A percentile compares a stretch with the other conserved stretches of the same genome.
Evolutionary conservation across 1,140 invertebrate genomes (phyloP).

Genomic region (Dendrolimus punctatus): DNA sequence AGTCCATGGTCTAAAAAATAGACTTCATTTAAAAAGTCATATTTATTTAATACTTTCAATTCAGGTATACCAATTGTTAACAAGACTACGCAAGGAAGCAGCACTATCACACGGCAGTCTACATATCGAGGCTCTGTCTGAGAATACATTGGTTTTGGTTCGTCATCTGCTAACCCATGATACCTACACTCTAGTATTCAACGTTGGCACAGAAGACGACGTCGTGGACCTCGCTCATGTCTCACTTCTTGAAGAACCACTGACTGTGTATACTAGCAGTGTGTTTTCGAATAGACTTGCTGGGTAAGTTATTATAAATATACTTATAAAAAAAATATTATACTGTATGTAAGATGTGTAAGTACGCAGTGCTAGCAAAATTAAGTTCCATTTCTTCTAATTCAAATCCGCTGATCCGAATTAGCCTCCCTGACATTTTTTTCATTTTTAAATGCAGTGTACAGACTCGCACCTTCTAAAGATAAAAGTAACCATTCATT

Average conservation of each 20-base stretch:
- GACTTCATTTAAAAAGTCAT: too few species aligned
- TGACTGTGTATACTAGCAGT: conserved; percentile 47
- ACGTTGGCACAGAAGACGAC: conserved; percentile 41
- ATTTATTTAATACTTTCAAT: not conserved
- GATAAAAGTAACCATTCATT: too few species aligned
- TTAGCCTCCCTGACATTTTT: too few species aligned
- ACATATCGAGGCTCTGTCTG: conserved; percentile 43
- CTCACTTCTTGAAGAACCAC: conserved; percentile 30
- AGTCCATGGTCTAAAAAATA: too few species aligned
- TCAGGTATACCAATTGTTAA: conserved; percentile 47
- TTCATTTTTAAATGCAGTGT: too few species aligned
- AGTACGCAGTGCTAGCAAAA: too few species aligned
- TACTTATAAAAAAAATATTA: not conserved
- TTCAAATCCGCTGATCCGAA: too few species aligned
- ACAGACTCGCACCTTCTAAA: too few species aligned
- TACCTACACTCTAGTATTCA: conserved; percentile 52
- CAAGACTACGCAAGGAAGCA: conserved; percentile 35
- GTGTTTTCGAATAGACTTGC: conserved; percentile 34
- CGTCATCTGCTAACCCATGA: conserved; percentile 38
- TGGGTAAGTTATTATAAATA: conserved; percentile 34
- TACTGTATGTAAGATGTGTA: too few species aligned
- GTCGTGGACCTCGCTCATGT: conserved; percentile 32
- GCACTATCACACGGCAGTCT: conserved; percentile 51
- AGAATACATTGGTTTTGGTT: conserved; percentile 35
- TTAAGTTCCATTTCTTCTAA: too few species aligned